phyloP scores from a whole-genome alignment of 2,113 vertebrate genomes.

The Saccopteryx leptura region DNA sequence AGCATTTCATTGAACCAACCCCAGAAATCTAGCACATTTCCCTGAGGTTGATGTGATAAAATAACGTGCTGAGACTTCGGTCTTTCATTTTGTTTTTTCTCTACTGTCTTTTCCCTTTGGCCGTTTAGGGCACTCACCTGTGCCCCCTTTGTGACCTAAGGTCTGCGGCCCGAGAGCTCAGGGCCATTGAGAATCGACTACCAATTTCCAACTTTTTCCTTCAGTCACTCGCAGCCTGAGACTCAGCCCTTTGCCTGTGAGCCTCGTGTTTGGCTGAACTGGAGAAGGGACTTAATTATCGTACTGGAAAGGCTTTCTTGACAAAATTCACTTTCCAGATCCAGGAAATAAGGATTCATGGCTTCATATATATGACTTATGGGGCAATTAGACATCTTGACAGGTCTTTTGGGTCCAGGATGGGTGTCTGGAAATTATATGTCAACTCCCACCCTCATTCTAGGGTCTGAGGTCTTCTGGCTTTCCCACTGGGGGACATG shows the following conservation, averaged over 20 bases:
- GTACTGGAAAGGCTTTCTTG: conserved; percentile 21
- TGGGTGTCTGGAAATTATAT: neutral
- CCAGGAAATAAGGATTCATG: neutral
- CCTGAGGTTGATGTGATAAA: neutral
- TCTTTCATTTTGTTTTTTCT: neutral
- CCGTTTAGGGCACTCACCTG: neutral
- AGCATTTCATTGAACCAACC: neutral
- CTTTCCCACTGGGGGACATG: neutral
- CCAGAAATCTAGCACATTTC: neutral
- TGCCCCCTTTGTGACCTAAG: neutral
- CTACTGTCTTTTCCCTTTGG: neutral
- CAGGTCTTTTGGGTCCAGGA: neutral
- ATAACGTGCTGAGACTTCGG: neutral
- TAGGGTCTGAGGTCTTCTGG: neutral
- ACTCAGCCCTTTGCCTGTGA: neutral
- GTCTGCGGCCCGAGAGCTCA: neutral
- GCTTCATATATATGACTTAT: conserved; percentile 20
- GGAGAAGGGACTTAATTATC: neutral
- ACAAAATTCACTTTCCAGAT: conserved; percentile 2
- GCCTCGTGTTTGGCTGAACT: neutral
- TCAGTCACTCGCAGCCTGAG: neutral
- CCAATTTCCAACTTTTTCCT: neutral
- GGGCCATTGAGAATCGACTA: neutral
- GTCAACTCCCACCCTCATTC: neutral
- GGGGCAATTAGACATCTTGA: neutral